Conservation (phyloP, 2,888 invertebrate genomes). For the Notodonta dromedarius region DNA sequence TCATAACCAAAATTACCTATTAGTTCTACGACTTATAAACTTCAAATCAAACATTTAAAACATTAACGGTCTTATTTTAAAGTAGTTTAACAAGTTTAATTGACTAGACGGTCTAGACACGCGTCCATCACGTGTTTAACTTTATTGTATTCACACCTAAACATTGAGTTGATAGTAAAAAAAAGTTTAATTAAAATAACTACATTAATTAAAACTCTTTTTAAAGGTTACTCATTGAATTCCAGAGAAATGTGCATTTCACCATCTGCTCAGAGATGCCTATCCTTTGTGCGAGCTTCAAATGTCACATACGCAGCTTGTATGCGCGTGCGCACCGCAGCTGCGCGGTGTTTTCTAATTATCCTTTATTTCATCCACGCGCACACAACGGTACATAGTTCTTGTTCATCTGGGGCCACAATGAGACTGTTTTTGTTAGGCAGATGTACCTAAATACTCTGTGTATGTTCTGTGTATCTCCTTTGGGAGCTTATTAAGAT, state of each 20-base stretch:
- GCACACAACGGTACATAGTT: neutral
- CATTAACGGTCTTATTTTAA: too few species aligned
- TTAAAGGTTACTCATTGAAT: constrained; percentile 3
- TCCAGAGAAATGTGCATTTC: constrained; percentile 18
- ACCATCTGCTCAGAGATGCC: constrained; percentile 29
- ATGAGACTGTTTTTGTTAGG: neutral
- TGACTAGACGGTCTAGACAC: too few species aligned
- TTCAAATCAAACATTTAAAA: too few species aligned
- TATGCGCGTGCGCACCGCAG: constrained; percentile 39
- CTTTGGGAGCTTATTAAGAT: constrained; percentile 41
- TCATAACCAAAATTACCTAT: too few species aligned
- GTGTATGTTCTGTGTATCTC: constrained; percentile 19
- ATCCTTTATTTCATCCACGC: neutral
- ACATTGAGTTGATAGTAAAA: too few species aligned
- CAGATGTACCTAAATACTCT: too few species aligned
- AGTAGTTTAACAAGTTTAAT: too few species aligned
- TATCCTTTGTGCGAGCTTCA: constrained; percentile 32
- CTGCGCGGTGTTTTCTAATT: constrained; percentile 40
- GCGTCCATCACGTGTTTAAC: too few species aligned
- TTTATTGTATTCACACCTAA: too few species aligned
- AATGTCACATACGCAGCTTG: constrained; percentile 55
- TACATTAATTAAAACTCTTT: too few species aligned
- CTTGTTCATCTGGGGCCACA: neutral
- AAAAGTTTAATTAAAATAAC: too few species aligned
- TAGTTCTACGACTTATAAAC: too few species aligned